Percentiles rank a stretch among this genome's conserved stretches.
Conservation (phyloP, 1,140 invertebrate genomes). For the Rhynchophorus ferrugineus region DNA sequence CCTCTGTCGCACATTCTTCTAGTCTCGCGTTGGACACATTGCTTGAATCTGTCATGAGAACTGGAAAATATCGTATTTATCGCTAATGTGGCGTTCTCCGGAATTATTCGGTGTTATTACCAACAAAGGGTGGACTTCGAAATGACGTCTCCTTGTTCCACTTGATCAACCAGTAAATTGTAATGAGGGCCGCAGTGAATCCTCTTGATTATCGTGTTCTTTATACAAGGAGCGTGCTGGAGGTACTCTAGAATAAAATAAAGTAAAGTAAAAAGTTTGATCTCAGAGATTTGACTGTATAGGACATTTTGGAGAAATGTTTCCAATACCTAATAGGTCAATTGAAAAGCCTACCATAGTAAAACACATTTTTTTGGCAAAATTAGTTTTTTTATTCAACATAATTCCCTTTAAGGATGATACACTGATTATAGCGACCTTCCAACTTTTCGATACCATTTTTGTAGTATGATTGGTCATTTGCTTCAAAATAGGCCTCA, state of each 20-base stretch:
- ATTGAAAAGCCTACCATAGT: too few relatives aligned
- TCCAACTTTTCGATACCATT: too few relatives aligned
- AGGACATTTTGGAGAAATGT: background rate
- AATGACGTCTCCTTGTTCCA: conserved; percentile 47
- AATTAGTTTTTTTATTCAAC: too few relatives aligned
- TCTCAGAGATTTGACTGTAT: too few relatives aligned
- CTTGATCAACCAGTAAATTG: conserved; percentile 48
- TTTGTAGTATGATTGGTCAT: too few relatives aligned
- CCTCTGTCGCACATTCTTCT: conserved; percentile 46
- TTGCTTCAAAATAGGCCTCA: too few relatives aligned
- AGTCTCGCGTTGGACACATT: conserved; percentile 49
- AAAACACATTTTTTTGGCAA: too few relatives aligned
- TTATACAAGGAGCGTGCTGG: conserved; percentile 52
- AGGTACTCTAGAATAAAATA: conserved; percentile 47
- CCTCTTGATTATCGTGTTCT: conserved; percentile 49
- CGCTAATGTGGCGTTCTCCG: background rate
- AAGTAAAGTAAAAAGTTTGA: conserved; percentile 3
- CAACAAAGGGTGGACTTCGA: conserved; percentile 51
- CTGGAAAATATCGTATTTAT: conserved; percentile 32
- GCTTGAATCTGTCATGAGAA: conserved; percentile 50
- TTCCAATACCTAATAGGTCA: too few relatives aligned
- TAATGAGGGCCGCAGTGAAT: conserved; percentile 51
- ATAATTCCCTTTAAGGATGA: too few relatives aligned
- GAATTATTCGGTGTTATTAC: conserved; percentile 36
- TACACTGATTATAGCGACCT: too few relatives aligned